A percentile compares a stretch with the other conserved stretches of the same genome.
phyloP scores from a whole-genome alignment of 1,140 invertebrate species.

The Drosophila lowei region DNA sequence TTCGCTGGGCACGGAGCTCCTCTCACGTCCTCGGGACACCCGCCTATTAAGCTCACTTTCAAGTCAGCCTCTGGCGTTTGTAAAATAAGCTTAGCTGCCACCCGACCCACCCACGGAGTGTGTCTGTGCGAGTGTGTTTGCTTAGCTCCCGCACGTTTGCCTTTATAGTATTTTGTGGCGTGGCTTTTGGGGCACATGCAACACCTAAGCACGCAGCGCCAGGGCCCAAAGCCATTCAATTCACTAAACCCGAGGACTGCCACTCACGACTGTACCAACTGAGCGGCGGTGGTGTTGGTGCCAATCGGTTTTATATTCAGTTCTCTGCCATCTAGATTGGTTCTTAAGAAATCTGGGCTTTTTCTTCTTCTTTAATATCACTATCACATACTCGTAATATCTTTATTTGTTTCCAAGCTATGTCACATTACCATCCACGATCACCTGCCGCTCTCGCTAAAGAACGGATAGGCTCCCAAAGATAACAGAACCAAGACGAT shows the following conservation, averaged over 20 bases:
- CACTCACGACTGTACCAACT: no score
- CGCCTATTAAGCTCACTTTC: conserved; percentile 52
- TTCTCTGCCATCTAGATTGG: no score
- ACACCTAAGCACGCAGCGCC: conserved; percentile 50
- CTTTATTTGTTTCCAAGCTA: no score
- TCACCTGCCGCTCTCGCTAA: no score
- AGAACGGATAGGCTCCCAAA: no score
- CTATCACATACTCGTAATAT: no score
- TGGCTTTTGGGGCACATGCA: conserved; percentile 55
- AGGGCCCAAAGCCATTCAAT: conserved; percentile 21
- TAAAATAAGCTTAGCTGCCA: conserved; percentile 65
- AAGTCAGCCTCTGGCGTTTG: conserved; percentile 59
- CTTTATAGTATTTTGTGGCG: conserved; percentile 30
- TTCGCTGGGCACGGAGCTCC: conserved; percentile 21
- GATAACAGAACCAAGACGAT: not conserved
- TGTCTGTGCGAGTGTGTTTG: conserved; percentile 44
- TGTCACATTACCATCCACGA: no score
- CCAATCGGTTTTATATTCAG: no score
- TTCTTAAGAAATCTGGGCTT: no score
- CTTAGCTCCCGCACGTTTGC: conserved; percentile 39
- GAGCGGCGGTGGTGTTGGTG: no score
- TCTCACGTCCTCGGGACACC: conserved; percentile 23
- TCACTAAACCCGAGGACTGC: conserved; percentile 16
- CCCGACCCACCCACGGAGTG: not conserved
- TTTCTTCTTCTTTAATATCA: no score